These are phyloP conservation scores for Pemphigus obesinymphae DNA, from an alignment of 1,140 invertebrate species.

Conservation along the genomic window DNA sequence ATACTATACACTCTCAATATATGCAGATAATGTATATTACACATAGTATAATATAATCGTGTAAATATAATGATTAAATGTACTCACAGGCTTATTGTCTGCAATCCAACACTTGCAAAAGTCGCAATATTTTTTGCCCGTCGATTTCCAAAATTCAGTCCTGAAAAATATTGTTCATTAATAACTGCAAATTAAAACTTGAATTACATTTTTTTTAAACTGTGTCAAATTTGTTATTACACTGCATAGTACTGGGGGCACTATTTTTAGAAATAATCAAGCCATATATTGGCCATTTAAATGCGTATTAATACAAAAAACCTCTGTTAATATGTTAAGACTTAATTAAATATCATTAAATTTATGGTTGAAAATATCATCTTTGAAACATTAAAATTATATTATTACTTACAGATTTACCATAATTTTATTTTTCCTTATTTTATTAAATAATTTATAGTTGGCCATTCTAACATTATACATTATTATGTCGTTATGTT, in stretches of 20 bases:
- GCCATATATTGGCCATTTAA: background rate
- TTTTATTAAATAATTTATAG: background rate
- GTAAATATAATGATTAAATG: background rate
- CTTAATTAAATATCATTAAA: background rate
- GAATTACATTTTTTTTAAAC: background rate
- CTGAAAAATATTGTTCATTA: slow-evolving; percentile 53
- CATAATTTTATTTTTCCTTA: background rate
- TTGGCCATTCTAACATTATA: too few species aligned
- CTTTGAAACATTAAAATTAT: background rate
- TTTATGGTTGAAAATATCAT: background rate
- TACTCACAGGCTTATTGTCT: slow-evolving; percentile 88
- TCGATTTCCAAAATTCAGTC: slow-evolving; percentile 97
- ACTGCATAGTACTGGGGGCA: background rate
- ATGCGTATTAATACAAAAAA: background rate
- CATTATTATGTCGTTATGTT: too few species aligned
- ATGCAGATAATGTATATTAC: too few species aligned
- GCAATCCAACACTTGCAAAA: slow-evolving; percentile 98
- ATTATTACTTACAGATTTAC: background rate
- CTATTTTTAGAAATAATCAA: background rate
- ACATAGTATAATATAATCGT: background rate
- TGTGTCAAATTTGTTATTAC: background rate
- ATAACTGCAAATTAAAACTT: background rate
- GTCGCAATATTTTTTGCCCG: slow-evolving; percentile 91
- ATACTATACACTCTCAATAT: background rate
- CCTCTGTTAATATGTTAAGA: background rate